phyloP scores from a whole-genome alignment of 1,140 invertebrate species.

The Doryteuthis pealeii region DNA sequence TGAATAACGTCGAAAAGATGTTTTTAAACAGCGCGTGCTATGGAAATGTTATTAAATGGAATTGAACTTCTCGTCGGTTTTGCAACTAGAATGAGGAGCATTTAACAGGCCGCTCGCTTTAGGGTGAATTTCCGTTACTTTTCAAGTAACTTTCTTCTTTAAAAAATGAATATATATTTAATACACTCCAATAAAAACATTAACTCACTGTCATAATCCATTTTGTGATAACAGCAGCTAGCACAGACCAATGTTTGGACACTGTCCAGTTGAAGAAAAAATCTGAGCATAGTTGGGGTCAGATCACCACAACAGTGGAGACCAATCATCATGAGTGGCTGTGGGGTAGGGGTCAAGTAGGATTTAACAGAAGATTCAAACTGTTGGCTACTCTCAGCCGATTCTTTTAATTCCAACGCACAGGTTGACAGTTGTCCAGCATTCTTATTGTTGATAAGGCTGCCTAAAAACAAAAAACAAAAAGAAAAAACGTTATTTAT shows the following conservation, averaged over 20 bases:
- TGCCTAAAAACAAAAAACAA: conserved; percentile 21
- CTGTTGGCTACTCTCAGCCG: not conserved
- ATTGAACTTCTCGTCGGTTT: too few species aligned
- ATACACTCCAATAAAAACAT: too few species aligned
- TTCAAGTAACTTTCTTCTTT: too few species aligned
- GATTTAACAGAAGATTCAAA: not conserved
- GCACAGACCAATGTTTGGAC: conserved; percentile 45
- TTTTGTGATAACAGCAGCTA: conserved; percentile 58
- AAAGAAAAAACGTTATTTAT: conserved; percentile 24
- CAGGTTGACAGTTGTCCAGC: not conserved
- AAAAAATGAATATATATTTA: too few species aligned
- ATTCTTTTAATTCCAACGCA: not conserved
- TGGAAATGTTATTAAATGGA: too few species aligned
- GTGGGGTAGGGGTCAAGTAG: not conserved
- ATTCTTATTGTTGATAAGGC: not conserved
- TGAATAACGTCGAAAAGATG: too few species aligned
- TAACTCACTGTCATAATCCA: conserved; percentile 36
- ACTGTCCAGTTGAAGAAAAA: conserved; percentile 32
- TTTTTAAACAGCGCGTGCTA: too few species aligned
- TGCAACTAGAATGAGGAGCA: too few species aligned
- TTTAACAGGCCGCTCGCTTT: too few species aligned
- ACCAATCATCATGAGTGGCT: conserved; percentile 49
- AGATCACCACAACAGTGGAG: conserved; percentile 58
- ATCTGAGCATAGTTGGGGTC: conserved; percentile 49
- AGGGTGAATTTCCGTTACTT: too few species aligned